phyloP scores from a whole-genome alignment of 2,888 invertebrate species.

The Sinelater perroti region DNA sequence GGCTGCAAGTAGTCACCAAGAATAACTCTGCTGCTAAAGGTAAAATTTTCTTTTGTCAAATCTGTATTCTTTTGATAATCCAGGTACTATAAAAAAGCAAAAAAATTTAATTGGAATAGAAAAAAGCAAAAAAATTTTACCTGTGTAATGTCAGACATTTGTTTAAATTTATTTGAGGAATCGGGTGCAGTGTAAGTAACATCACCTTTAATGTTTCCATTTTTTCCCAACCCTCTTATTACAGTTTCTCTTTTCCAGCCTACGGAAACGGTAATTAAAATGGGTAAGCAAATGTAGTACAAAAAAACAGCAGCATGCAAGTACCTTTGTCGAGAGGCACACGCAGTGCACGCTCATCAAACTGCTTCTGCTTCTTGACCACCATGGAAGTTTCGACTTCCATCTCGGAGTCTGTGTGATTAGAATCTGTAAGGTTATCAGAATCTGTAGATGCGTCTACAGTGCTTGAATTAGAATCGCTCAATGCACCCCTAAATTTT shows the following conservation, averaged over 20 bases:
- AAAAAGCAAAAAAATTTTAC: constrained; percentile 56
- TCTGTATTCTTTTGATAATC: constrained; percentile 69
- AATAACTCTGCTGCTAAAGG: constrained; percentile 87
- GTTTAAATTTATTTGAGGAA: constrained; percentile 67
- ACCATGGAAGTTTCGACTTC: constrained; percentile 56
- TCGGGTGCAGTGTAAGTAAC: constrained; percentile 86
- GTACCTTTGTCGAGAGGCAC: constrained; percentile 70
- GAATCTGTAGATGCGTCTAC: constrained; percentile 68
- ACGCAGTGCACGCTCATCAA: constrained; percentile 69
- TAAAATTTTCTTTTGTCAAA: constrained; percentile 87
- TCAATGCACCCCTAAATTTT: constrained; percentile 66
- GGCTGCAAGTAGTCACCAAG: constrained; percentile 93
- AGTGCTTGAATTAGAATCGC: constrained; percentile 63
- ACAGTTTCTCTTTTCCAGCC: constrained; percentile 95
- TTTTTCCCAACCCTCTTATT: constrained; percentile 85
- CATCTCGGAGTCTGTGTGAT: constrained; percentile 67
- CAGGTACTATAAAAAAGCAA: constrained; percentile 70
- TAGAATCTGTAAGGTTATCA: constrained; percentile 68
- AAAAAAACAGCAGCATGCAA: constrained; percentile 10
- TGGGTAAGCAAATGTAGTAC: too few species aligned
- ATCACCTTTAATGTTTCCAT: constrained; percentile 90
- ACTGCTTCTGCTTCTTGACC: constrained; percentile 61
- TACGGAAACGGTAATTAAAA: constrained; percentile 36
- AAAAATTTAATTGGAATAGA: neutral
- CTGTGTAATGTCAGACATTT: constrained; percentile 71